Conservation (phyloP, 1,140 invertebrate species). For the Diprion similis region DNA sequence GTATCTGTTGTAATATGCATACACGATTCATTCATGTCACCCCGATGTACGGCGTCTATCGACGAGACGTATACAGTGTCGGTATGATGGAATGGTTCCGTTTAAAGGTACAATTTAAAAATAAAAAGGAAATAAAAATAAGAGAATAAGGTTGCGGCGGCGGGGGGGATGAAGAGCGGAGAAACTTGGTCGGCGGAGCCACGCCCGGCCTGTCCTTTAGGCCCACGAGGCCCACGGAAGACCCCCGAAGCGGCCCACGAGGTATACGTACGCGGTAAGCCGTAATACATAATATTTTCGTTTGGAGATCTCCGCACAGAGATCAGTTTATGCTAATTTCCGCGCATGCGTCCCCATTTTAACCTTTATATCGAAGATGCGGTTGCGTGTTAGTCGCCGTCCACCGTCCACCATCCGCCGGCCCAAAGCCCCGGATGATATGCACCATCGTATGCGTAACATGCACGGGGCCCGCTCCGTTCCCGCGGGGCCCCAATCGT, state of each 20-base stretch:
- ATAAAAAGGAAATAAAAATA: slow-evolving; percentile 6
- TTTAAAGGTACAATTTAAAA: slow-evolving; percentile 39
- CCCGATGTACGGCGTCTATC: slow-evolving; percentile 1
- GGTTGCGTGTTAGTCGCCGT: not conserved
- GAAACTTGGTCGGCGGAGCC: slow-evolving; percentile 4
- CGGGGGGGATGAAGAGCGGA: slow-evolving; percentile 8
- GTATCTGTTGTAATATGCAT: not conserved
- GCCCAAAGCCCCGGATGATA: slow-evolving; percentile 5
- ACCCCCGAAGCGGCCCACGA: not conserved
- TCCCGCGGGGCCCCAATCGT: slow-evolving; percentile 55
- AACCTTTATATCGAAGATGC: slow-evolving; percentile 26
- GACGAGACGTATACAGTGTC: slow-evolving; percentile 27
- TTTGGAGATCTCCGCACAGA: slow-evolving; percentile 33
- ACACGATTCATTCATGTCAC: slow-evolving; percentile 2
- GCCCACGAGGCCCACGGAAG: not conserved
- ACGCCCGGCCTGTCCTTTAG: not conserved
- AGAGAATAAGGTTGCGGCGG: slow-evolving; percentile 14
- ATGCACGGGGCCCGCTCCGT: slow-evolving; percentile 28
- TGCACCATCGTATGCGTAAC: slow-evolving; percentile 16
- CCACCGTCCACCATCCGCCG: not conserved
- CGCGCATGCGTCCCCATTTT: slow-evolving; percentile 31
- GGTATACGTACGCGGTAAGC: slow-evolving; percentile 24
- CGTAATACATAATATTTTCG: slow-evolving; percentile 38
- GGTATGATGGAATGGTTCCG: slow-evolving; percentile 36
- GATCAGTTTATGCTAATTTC: slow-evolving; percentile 43